Base-by-base conservation (phyloP, 1,140 invertebrate genomes). In the Drosophila triauraria region DNA sequence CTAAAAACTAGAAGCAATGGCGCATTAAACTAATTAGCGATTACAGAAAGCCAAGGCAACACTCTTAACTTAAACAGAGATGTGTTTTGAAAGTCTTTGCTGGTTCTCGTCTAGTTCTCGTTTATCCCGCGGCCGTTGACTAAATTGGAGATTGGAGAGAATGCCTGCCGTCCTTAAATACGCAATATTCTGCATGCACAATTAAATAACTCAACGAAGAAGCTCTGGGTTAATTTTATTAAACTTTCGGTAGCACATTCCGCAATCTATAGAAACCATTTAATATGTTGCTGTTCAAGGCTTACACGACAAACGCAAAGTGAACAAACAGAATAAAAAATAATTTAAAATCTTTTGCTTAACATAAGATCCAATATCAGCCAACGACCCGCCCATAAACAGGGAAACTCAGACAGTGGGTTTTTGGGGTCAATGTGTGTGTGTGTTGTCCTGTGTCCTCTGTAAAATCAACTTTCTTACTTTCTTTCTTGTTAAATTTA, bases 201-300 rank as follows among this genome's bases (percentile, higher is more conserved):
- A 59, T 46, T 56, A 84, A 83, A 84, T 70, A 59, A 65, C 56
- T 53, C 30, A 75, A 53, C 30, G 25, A 48, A 20, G 23, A n/a
- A 59, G 59, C 58, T 51, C 46, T 25, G 32, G 35, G 46, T 65
- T 25, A 27, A 56, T 65, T 82, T 79, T 83, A 82, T 82, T 82
- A 35, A 42, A 58, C 2, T n/a, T 50, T 10, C 10, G 30, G 13
- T 30, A 9, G 25, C 5, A 78, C 25, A 9, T 13, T 43, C 38
- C 13, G 9, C 1, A 13, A 7, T 35, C 6, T n/a, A 17, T 54
- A 25, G 9, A 53, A 50, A 32, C 25, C 12, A 4, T n/a, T 17
- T 25, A 13, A 38, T 32, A 54, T 32, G 38, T 61, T 61, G 47
- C 59, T 25, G 12, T 35, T 61, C n/a, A 32, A 44, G 20, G 30